These are phyloP conservation scores for Oscheius sp. DNA, from an alignment of 2,888 invertebrate genomes.

Conservation along the genomic window DNA sequence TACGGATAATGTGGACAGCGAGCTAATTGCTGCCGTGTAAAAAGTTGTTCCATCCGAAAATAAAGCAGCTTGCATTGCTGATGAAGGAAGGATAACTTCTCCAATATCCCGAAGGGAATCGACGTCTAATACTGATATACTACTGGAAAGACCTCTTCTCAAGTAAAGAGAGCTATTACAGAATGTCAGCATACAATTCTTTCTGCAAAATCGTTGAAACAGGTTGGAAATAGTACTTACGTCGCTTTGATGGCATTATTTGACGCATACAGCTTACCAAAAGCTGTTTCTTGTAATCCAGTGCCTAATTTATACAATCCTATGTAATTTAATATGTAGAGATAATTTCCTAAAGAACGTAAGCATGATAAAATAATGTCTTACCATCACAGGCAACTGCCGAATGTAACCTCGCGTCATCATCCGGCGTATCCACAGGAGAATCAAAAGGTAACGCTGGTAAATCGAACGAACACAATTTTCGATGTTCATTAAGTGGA, in stretches of 20 bases:
- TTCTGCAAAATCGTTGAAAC: conserved; percentile 36
- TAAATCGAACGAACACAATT: conserved; percentile 51
- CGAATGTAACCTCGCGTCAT: conserved; percentile 72
- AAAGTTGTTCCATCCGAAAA: conserved; percentile 68
- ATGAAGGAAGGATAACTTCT: conserved; percentile 63
- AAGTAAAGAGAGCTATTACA: conserved; percentile 71
- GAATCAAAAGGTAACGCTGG: conserved; percentile 52
- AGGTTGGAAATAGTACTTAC: conserved; percentile 30
- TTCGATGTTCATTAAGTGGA: conserved; percentile 46
- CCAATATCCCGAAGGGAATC: conserved; percentile 63
- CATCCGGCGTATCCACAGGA: conserved; percentile 60
- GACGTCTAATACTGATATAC: conserved; percentile 70
- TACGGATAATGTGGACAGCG: conserved; percentile 62
- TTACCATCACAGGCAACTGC: conserved; percentile 78
- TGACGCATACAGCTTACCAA: conserved; percentile 88
- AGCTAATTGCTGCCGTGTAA: conserved; percentile 62
- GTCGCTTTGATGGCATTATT: conserved; percentile 81
- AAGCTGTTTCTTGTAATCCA: conserved; percentile 90
- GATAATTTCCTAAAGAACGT: conserved; percentile 80
- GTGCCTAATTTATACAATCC: conserved; percentile 93
- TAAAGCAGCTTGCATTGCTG: conserved; percentile 51
- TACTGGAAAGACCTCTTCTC: conserved; percentile 66
- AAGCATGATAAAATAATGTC: not conserved
- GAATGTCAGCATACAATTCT: conserved; percentile 64
- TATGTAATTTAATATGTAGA: conserved; percentile 85